These are phyloP conservation scores for Drosophila niveifrons DNA, from an alignment of 2,888 invertebrate species.

Conservation along the genomic window DNA sequence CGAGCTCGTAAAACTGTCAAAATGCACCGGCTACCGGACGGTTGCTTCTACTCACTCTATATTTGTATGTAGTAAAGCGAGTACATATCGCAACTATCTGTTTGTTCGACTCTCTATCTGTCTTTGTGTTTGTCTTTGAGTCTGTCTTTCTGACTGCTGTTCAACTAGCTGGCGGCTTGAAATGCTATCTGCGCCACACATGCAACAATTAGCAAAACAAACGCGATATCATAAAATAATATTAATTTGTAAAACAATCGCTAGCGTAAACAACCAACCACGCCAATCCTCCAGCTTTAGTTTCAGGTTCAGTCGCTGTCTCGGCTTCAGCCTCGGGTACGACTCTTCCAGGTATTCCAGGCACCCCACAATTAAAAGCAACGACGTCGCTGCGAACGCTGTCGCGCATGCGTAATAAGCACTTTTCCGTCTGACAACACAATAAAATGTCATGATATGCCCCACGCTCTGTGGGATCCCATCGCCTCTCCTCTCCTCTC, in stretches of 20 bases:
- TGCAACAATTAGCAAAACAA: slow-evolving; percentile 82
- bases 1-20: slow-evolving; percentile 82
- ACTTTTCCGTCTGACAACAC: slow-evolving; percentile 84
- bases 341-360: slow-evolving; percentile 23
- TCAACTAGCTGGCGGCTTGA: slow-evolving; percentile 52
- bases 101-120: slow-evolving; percentile 14
- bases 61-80: background rate
- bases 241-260: slow-evolving; percentile 82
- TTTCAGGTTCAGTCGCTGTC: slow-evolving; percentile 8
- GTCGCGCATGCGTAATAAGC: slow-evolving; percentile 84
- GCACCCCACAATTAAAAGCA: slow-evolving; percentile 75
- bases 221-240: slow-evolving; percentile 82
- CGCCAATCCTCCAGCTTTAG: slow-evolving; percentile 41
- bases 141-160: background rate
- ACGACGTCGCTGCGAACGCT: slow-evolving; percentile 46
- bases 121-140: background rate
- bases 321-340: background rate
- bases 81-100: slow-evolving; percentile 39
- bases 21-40: slow-evolving; percentile 79
- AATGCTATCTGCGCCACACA: slow-evolving; percentile 81
- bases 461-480: slow-evolving; percentile 78
- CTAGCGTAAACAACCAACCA: slow-evolving; percentile 76
- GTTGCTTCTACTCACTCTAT: slow-evolving; percentile 14
- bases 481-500: background rate
- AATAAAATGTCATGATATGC: slow-evolving; percentile 85